These are phyloP conservation scores for Glossosoma conforme DNA, from an alignment of 1,140 invertebrate genomes.

Conservation along the genomic window DNA sequence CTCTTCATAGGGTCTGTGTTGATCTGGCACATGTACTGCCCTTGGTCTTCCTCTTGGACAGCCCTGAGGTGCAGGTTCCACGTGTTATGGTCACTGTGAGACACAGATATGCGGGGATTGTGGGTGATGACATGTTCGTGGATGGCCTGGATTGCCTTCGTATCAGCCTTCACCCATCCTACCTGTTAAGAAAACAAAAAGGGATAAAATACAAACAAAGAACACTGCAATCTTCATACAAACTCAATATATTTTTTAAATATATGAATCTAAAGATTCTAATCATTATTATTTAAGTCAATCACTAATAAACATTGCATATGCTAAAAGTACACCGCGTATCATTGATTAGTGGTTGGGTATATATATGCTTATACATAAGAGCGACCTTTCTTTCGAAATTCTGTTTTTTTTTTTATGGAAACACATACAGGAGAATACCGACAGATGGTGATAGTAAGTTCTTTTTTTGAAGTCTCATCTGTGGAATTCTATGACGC, in stretches of 20 bases:
- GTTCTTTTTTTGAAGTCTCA: no score
- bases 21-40: slow-evolving; percentile 80
- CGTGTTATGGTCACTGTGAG: slow-evolving; percentile 69
- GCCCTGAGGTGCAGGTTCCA: slow-evolving; percentile 82
- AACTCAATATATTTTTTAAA: not conserved
- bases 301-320: no score
- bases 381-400: no score
- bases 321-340: no score
- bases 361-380: no score
- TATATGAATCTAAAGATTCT: not conserved
- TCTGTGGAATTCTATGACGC: no score
- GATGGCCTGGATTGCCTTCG: slow-evolving; percentile 81
- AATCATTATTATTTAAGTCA: no score
- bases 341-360: no score
- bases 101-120: slow-evolving; percentile 74
- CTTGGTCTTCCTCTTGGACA: slow-evolving; percentile 75
- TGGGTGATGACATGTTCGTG: slow-evolving; percentile 87
- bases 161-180: slow-evolving; percentile 84
- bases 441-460: no score
- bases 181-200: slow-evolving; percentile 52
- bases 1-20: slow-evolving; percentile 81
- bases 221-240: not conserved
- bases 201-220: no score
- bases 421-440: no score
- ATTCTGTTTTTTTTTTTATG: no score